phyloP scores from a whole-genome alignment of 1,140 invertebrate genomes.

The Colletes gigas region DNA sequence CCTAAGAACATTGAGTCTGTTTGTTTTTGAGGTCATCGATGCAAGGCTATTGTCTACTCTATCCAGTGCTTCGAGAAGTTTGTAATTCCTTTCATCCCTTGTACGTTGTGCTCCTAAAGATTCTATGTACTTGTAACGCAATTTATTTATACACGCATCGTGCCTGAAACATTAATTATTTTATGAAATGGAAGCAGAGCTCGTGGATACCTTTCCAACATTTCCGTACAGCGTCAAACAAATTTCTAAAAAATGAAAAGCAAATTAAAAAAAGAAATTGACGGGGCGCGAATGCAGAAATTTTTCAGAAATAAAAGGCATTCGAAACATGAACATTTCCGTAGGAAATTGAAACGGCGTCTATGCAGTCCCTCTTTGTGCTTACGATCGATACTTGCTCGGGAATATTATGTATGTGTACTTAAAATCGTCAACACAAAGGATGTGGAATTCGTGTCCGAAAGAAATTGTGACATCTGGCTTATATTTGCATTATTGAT shows the following conservation, averaged over 20 bases:
- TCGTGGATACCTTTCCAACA: too few species aligned
- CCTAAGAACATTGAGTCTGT: slow-evolving; percentile 82
- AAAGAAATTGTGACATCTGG: slow-evolving; percentile 23
- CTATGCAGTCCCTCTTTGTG: not conserved
- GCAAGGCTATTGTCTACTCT: slow-evolving; percentile 82
- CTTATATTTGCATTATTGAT: slow-evolving; percentile 63
- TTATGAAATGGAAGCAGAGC: not conserved
- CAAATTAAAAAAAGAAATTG: too few species aligned
- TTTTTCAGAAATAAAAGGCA: too few species aligned
- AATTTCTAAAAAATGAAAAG: too few species aligned
- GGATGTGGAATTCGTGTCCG: slow-evolving; percentile 23
- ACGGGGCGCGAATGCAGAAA: too few species aligned
- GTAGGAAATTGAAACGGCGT: slow-evolving; percentile 3
- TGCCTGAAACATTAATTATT: slow-evolving; percentile 70
- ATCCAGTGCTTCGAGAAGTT: slow-evolving; percentile 82
- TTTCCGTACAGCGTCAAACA: too few species aligned
- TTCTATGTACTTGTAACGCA: slow-evolving; percentile 82
- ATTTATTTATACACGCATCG: slow-evolving; percentile 79
- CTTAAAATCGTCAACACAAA: slow-evolving; percentile 43
- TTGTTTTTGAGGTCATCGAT: slow-evolving; percentile 83
- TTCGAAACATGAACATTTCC: slow-evolving; percentile 17
- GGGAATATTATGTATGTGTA: not conserved
- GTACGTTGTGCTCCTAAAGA: slow-evolving; percentile 83
- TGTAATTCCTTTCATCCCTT: slow-evolving; percentile 83
- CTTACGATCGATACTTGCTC: slow-evolving; percentile 41